Base-by-base conservation (phyloP, 2,888 invertebrate genomes). In the Merodon equestris region DNA sequence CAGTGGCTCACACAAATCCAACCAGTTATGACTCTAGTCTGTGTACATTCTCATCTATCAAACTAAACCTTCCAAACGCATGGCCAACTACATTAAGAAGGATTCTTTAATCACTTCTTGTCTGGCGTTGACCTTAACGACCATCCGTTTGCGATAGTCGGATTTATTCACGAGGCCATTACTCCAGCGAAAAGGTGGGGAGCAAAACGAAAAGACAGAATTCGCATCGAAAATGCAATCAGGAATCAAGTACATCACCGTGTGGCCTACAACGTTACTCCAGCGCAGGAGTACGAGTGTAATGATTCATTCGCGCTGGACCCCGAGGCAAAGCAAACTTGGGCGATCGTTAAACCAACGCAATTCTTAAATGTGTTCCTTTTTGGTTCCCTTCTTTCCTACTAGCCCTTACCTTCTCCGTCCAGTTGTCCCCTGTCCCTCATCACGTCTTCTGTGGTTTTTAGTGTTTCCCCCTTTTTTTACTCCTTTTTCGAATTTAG, bases 221-320 rank as follows among this genome's bases (percentile, higher is more conserved):
- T 40, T 45, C 57, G 34, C 50, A 68, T 51, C 61, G 51, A 14
- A 67, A 73, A 73, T 58, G 73, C 61, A 72, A 77, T 77, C 73
- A 77, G 57, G 73, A 58, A 77, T 56, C 77, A 73, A 77, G 77
- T 77, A 77, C 77, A 77, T 72, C 77, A 77, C 77, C 77, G 36
- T n/a, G 40, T 19, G 63, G 64, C 45, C 56, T n/a, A 67, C 51
- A 57, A 61, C 18, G 27, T 27, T 27, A 58, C 47, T 27, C 40
- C 36, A 57, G 53, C 50, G 44, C 60, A 40, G 15, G 36, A 36
- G 18, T 14, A 60, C 13, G 72, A 67, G 67, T 73, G 73, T 73
- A 67, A 73, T 77, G 77, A 77, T 77, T 77, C 73, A 77, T 77
- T 67, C 57, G 51, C 40, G 47, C 60, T 72, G 72, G 60, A 57